Base-by-base conservation (phyloP, 1,140 invertebrate species). In the Lepidurus couesii region DNA sequence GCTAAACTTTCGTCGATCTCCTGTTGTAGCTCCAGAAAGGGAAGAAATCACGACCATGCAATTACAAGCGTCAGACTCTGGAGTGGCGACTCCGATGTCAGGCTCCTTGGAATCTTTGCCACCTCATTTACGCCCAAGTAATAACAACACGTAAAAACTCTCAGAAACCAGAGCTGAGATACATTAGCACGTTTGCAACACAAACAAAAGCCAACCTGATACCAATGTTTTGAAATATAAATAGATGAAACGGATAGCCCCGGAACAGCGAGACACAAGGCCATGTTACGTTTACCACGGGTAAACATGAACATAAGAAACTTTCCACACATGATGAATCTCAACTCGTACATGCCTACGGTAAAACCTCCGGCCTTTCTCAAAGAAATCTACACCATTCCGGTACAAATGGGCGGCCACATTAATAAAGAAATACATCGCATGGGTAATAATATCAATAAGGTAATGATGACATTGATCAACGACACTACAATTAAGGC, bases 331-430 rank as follows among this genome's bases (percentile, higher is more conserved):
- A 79, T 79, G 78, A 79, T 79, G 73, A 74, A 79, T 44, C 65
- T 79, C 78, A 79, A 74, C 44, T 42, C 78, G 42, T 79, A 79
- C 73, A 79, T 79, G 65, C 78, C 78, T 3, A n/a, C 78, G 11
- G 73, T 79, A 3, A 79, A 75, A 34, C 78, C 78, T 44, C 78
- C 78, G 43, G 42, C 78, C 5, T 79, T 79, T 13, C 73, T 79
- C 34, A 79, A 79, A 42, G 78, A 79, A 2, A 75, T 79, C n/a
- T 75, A 79, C 73, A 79, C 42, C 45, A 42, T 79, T 42, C 78
- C 78, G 24, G 44, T 75, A 34, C 78, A 79, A 75, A 74, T 79
- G 65, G 73, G 65, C 21, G 78, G 34, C 74, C 78, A 79, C 34
- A 44, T 79, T 16, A 79, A 79, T 42, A 74, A 75, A 75, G 78